A percentile compares a stretch with the other conserved stretches of the same genome.
phyloP scores from a whole-genome alignment of 92 coral and sea anemone genomes.

The Metridium senile region DNA sequence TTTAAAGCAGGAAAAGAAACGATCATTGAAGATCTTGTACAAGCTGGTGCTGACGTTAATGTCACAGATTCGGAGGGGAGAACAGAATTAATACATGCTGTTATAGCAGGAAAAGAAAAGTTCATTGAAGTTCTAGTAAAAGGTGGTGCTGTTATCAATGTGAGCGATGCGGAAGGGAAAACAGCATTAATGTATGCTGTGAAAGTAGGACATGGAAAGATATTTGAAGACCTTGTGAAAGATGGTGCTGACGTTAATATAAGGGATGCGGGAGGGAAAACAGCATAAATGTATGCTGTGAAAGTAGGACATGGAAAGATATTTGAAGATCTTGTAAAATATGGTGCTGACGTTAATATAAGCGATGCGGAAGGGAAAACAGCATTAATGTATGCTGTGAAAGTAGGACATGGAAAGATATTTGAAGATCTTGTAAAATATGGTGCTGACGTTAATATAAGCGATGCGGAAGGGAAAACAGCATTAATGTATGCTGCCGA shows the following conservation, averaged over 20 bases:
- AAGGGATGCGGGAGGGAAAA: not conserved
- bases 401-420: not conserved
- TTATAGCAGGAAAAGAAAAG: not conserved
- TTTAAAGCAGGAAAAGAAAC: not conserved
- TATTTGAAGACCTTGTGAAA: not conserved
- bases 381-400: not conserved
- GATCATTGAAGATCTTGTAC: not conserved
- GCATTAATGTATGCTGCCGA: not conserved
- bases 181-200: not conserved
- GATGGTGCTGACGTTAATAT: not conserved
- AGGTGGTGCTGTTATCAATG: not conserved
- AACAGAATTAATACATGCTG: not conserved
- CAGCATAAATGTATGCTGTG: not conserved
- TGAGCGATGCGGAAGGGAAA: not conserved
- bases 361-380: not conserved
- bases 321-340: not conserved
- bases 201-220: not conserved
- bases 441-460: not conserved
- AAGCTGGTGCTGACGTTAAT: not conserved
- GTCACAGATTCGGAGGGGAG: not conserved
- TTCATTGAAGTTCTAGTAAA: not conserved
- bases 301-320: not conserved
- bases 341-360: not conserved
- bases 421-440: not conserved
- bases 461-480: not conserved